Evolutionary conservation across 2,113 vertebrate species (phyloP), one percentile per base, ranked within the genome.

Genomic region (Platichthys stellatus): DNA sequence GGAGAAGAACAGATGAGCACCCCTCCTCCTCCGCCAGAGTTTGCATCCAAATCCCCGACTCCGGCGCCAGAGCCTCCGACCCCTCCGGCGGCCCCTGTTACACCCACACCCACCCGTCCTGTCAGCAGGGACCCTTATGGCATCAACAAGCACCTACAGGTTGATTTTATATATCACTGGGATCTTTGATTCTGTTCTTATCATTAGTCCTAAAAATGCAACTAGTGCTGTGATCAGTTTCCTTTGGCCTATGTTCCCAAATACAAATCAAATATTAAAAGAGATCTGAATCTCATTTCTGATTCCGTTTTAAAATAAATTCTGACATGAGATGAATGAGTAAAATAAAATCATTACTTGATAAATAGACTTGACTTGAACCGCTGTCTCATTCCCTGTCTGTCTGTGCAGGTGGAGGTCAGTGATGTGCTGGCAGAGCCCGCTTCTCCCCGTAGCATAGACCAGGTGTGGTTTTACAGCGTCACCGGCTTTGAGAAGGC

Each of bases 131-230:
- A 96, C 83, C 95, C 93, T 3, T 78, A 69, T 4, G 93, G 91
- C 14, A 92, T 95, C 84, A 96, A 95, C 88, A 87, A 89, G 70
- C 94, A 95, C 78, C 89, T 96, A 4, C 94, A 94, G 94, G 95
- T 56, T 17, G 14, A 60, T 4, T 31, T 11, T 53, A 4, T 56
- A 3, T 40, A 23, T 15, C 43, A 23, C 1, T 43, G 40, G 40
- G 40, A 43, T 13, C 40, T 43, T 43, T 43, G 11, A 11, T 12
- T 43, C 12, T 38, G 35, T 31, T 31, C 31, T 6, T 31, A 31
- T 31, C 31, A 31, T 31, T 31, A 31, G 31, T 31, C 31, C 6
- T 31, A 31, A 1, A 31, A 7, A 31, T 31, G 31, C 31, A 31
- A 31, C 5, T 31, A 31, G 31, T 31, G 6, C 31, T 31, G 31